phyloP scores from a whole-genome alignment of 1,140 invertebrate genomes.

The Ridgeia piscesae region DNA sequence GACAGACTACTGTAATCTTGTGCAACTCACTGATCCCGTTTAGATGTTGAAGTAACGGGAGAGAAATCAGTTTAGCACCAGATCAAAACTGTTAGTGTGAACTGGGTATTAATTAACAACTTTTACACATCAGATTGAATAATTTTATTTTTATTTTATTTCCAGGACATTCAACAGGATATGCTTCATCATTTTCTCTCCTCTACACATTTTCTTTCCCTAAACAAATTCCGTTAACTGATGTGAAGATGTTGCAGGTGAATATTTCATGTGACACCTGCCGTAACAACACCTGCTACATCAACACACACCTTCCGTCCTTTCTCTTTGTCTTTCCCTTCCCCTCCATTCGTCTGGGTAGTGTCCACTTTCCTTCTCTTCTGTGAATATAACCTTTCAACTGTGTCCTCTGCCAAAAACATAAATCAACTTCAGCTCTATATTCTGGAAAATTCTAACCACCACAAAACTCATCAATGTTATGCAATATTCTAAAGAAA shows the following conservation, averaged over 20 bases:
- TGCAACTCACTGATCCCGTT: too few relatives aligned
- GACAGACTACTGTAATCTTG: too few relatives aligned
- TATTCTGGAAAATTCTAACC: too few relatives aligned
- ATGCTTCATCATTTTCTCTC: not conserved
- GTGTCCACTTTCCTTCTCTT: not conserved
- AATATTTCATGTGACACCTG: not conserved
- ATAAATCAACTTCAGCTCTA: not conserved
- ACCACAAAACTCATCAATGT: too few relatives aligned
- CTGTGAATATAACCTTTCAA: slow-evolving; percentile 6
- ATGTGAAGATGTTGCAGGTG: not conserved
- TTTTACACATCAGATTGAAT: too few relatives aligned
- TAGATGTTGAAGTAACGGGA: too few relatives aligned
- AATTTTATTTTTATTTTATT: not conserved
- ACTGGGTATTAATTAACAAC: too few relatives aligned
- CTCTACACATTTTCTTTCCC: not conserved
- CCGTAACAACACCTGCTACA: not conserved
- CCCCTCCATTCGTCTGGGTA: slow-evolving; percentile 26
- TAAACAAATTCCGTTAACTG: not conserved
- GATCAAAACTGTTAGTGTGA: too few relatives aligned
- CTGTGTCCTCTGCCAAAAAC: not conserved
- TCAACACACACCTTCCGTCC: slow-evolving; percentile 11
- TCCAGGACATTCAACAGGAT: not conserved
- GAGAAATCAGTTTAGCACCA: too few relatives aligned
- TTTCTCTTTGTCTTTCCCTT: slow-evolving; percentile 21
- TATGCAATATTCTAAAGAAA: too few relatives aligned